phyloP scores from a whole-genome alignment of 1,140 invertebrate genomes.

The Cydia splendana region DNA sequence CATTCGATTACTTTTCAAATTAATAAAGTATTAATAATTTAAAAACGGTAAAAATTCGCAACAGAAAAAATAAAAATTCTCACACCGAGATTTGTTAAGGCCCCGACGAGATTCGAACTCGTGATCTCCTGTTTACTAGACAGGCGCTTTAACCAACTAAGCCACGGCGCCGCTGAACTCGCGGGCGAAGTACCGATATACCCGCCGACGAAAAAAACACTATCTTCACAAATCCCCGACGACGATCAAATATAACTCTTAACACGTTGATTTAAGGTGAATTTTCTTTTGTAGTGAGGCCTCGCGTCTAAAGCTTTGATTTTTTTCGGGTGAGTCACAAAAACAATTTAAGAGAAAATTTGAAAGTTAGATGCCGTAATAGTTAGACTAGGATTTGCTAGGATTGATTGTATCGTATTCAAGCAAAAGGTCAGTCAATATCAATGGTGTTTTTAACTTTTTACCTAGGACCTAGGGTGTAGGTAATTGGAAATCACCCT shows the following conservation, averaged over 20 bases:
- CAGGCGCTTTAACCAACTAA: constrained; percentile 61
- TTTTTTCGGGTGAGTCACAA: neutral
- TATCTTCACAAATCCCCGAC: neutral
- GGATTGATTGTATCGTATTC: neutral
- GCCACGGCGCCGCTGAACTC: constrained; percentile 42
- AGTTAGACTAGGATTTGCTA: no score
- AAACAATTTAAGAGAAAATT: neutral
- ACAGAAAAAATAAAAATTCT: neutral
- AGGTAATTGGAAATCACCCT: no score
- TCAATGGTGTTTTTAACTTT: no score
- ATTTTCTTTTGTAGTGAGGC: neutral
- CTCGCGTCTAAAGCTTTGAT: neutral
- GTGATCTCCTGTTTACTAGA: constrained; percentile 77
- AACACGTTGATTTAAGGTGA: neutral
- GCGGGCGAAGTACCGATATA: neutral
- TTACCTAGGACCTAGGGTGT: no score
- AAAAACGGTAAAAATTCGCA: no score
- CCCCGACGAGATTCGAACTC: constrained; percentile 74
- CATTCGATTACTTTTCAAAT: no score
- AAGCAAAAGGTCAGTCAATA: neutral
- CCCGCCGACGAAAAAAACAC: neutral
- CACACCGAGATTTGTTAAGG: constrained; percentile 36
- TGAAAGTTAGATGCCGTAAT: neutral
- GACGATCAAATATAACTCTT: neutral
- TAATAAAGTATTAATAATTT: no score